phyloP scores from a whole-genome alignment of 2,888 invertebrate genomes.

The Troides oblongomaculatus region DNA sequence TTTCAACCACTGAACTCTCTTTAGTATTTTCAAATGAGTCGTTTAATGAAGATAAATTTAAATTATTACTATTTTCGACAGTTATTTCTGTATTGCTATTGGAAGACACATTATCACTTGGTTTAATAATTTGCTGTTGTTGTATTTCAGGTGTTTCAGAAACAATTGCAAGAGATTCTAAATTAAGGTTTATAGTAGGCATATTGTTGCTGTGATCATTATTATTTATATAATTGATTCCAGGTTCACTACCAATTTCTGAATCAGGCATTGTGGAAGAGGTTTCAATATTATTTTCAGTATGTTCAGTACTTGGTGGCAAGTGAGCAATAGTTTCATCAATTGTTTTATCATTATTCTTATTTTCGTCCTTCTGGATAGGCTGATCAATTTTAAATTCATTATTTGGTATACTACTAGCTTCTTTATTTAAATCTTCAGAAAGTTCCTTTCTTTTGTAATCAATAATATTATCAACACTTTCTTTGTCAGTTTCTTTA shows the following conservation, averaged over 20 bases:
- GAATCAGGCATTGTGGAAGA: background rate
- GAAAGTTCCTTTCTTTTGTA: slow-evolving; percentile 8
- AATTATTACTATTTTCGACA: slow-evolving; percentile 32
- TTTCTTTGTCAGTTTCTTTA: background rate
- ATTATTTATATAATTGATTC: background rate
- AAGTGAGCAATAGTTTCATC: slow-evolving; percentile 31
- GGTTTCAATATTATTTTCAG: background rate
- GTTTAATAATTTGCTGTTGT: background rate
- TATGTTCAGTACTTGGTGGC: background rate
- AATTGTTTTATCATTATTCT: slow-evolving; percentile 32
- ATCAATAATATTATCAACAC: background rate
- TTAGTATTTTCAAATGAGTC: slow-evolving; percentile 37
- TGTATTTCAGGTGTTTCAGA: slow-evolving; percentile 1
- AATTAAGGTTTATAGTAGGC: background rate
- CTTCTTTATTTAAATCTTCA: slow-evolving; percentile 6
- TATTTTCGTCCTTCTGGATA: slow-evolving; percentile 13
- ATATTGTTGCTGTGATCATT: background rate
- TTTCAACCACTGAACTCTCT: slow-evolving; percentile 41
- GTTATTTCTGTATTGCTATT: slow-evolving; percentile 11
- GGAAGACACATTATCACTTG: slow-evolving; percentile 12
- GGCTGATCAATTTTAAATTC: slow-evolving; percentile 16
- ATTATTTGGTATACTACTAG: slow-evolving; percentile 15
- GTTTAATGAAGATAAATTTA: background rate
- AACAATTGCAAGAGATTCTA: background rate
- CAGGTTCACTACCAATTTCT: background rate